Base-by-base conservation (phyloP, 2,113 vertebrate species). In the Seriola quinqueradiata region DNA sequence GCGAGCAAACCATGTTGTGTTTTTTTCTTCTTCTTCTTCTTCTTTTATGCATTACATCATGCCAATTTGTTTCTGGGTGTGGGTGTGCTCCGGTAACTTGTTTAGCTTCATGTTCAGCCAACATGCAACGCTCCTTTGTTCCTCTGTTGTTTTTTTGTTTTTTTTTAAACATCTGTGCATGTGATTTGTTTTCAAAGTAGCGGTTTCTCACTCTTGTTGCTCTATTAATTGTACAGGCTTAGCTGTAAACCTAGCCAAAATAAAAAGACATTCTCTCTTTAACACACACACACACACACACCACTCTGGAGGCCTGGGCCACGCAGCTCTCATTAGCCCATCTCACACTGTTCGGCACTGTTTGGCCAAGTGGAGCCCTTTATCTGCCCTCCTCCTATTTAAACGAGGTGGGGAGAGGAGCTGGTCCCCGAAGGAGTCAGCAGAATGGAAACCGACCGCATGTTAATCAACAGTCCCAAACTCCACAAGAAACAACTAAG, bases 341-440 rank as follows among this genome's bases (percentile, higher is more conserved):
- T 81, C 82, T 84, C 77, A 71, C 79, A 76, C 63, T 87, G 79
- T 77, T 69, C 42, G 50, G 71, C 90, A 82, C 80, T 74, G 78
- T 81, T 85, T 90, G 87, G 87, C 89, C 88, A 86, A 88, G 76
- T 81, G 69, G 32, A 85, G 83, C 68, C 73, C 78, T 90, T 91
- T 92, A 89, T 89, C 82, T 75, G 75, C 75, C 68, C 73, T 77
- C 59, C 74, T 85, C 79, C 69, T 69, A 61, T 82, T 91, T 79
- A 88, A 93, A 91, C 34, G 58, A 89, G 82, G 75, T 57, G 79
- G 82, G 88, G 81, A 83, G 81, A 78, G 36, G 54, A 76, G 67
- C 68, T 1, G 58, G 72, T 90, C 91, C 87, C 91, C 66, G 67
- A 83, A 85, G 90, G 81, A 92, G 91, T 94, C 93, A 93, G 92